These are phyloP conservation scores for Acanthosepion pharaonis DNA, from an alignment of 2,888 invertebrate genomes.

Conservation along the genomic window DNA sequence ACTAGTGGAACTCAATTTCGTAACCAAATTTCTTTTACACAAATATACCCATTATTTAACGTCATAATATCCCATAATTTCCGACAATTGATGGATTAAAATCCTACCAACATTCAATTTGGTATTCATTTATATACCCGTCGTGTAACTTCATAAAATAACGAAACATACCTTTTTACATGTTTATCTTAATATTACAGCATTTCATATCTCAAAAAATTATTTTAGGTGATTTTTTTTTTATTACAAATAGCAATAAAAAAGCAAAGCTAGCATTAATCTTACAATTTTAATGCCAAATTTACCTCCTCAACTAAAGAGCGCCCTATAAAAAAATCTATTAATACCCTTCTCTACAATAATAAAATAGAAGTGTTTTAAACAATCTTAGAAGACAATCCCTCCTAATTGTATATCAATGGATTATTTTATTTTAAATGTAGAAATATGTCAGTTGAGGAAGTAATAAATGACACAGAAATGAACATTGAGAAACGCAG, in stretches of 20 bases:
- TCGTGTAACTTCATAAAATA: neutral
- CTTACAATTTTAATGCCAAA: neutral
- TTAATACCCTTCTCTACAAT: neutral
- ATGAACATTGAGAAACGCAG: neutral
- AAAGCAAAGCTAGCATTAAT: neutral
- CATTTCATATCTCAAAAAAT: neutral
- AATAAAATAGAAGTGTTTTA: neutral
- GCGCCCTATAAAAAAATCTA: neutral
- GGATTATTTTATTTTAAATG: too few species aligned
- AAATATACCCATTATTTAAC: neutral
- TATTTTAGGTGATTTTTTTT: neutral
- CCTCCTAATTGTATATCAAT: neutral
- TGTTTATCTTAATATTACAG: neutral
- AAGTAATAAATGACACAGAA: neutral
- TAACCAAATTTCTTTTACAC: neutral
- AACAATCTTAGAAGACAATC: neutral
- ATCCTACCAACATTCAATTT: neutral
- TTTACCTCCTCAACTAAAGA: conserved; percentile 33
- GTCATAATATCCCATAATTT: neutral
- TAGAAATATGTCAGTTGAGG: neutral
- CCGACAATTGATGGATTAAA: neutral
- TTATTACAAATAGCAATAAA: neutral
- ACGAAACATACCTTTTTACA: neutral
- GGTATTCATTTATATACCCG: neutral
- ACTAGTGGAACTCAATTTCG: neutral